Evolutionary conservation across 1,140 invertebrate species (phyloP), one percentile per base, ranked within the genome.

Genomic region (Tigriopus japonicus): DNA sequence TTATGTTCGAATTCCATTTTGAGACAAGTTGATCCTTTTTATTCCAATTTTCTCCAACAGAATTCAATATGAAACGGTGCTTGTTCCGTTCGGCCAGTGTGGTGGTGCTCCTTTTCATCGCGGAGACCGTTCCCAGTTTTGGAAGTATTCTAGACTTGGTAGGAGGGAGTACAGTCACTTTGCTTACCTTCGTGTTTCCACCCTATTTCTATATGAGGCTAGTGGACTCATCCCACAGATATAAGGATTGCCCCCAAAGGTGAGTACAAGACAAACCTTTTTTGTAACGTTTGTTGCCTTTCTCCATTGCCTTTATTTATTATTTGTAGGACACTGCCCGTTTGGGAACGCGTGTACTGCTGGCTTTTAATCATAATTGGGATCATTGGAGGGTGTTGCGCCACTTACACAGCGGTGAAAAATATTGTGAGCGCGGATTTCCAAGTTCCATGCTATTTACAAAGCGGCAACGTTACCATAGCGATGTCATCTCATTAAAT

Each of bases 141-240:
- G 88, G 91, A 63, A 75, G 88, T 15, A 81, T 94, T 6, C 85
- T 94, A 79, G 80, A 87, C 24, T 72, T 94, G 3, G 80, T 93
- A 5, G 88, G 88, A 14, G 83, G 84, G 0, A 77, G 91, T 0
- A 88, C 85, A 0, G 84, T 86, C 0, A 86, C 86, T 0, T 69
- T 91, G 3, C 81, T 89, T 60, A 80, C 81, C 2, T 89, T 90
- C 63, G 76, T 94, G 17, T 76, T 91, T 23, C 90, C 90, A 0
- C 84, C 86, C 0, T 64, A 93, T 19, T 81, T 93, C 64, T 92
- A 92, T 68, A 71, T 83, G 65, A 78, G 70, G 60, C 71, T 86
- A 0, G 42, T 56, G n/a, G 62, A 64, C 19, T 43, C 51, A 21
- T 52, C 14, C 23, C 14, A 58, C 9, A 17, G 41, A 43, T 62